Base-by-base conservation (phyloP, 2,888 invertebrate species). In the Orthosia gracilis region DNA sequence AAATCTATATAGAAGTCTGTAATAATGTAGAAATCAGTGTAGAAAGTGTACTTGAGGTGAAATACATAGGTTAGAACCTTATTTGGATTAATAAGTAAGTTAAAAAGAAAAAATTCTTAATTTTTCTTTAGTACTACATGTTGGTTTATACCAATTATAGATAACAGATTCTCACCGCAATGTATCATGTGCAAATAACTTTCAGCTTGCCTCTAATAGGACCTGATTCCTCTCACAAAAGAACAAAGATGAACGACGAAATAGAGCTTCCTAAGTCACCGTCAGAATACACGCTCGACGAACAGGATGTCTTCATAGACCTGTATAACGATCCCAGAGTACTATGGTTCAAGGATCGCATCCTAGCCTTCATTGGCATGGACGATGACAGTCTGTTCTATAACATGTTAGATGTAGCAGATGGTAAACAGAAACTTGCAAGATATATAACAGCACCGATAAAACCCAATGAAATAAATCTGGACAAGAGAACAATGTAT, bases 301-400 rank as follows among this genome's bases (percentile, higher is more conserved):
- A 87, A 7, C 15, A 54, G 1, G 86, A 85, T 2, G 23, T 65
- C 4, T 86, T 87, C 7, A 49, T 94, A 3, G 88, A 95, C 73
- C 45, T 93, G 18, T 82, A 83, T 65, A 89, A 79, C 23, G 98
- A 98, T 87, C 97, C 96, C 47, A 97, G 98, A 69, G 92, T 97
- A 26, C 94, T 97, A 83, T 98, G 98, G 98, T 95, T 98, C 49
- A 97, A 97, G 89, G 97, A 97, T 1, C 96, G 97, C 75, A 96
- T 98, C 49, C 92, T 97, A 17, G 93, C 95, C 2, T 97, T 94
- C 87, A 95, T 98, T 18, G 97, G 97, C 0, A 90, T 94, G 78
- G 92, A 97, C 31, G 95, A 96, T 75, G 97, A 97, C 9, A 96
- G 95, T 0, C 88, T 97, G 66, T 97, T 97, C 90, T 97, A 97